Conservation (phyloP, 1,140 invertebrate species). For the Trichogramma pretiosum region DNA sequence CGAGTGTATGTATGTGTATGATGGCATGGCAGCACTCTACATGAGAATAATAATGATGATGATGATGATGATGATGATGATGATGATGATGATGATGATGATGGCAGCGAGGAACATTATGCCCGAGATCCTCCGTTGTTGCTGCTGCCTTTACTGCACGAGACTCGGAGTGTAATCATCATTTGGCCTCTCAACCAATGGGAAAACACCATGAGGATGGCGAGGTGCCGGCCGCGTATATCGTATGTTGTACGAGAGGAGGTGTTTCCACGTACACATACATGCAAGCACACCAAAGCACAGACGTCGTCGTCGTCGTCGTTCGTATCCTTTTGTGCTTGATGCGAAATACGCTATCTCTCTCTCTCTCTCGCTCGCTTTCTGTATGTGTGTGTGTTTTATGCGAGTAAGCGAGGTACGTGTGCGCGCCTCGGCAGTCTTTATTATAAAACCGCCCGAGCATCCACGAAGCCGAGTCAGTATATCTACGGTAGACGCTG, state of each 20-base stretch:
- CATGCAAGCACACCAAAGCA: too few species aligned
- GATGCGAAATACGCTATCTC: constrained; percentile 1
- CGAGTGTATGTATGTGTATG: background rate
- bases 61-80: constrained; percentile 17
- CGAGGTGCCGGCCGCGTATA: too few species aligned
- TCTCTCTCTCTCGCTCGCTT: background rate
- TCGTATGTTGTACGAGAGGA: too few species aligned
- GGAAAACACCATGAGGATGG: constrained; percentile 23
- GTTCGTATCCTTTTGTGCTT: too few species aligned
- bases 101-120: constrained; percentile 17
- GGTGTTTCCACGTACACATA: too few species aligned
- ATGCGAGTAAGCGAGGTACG: too few species aligned
- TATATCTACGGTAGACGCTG: background rate
- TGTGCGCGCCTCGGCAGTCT: background rate
- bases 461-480: constrained; percentile 1
- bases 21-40: too few species aligned
- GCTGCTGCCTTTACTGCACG: too few species aligned
- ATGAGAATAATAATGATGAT: constrained; percentile 3
- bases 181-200: constrained; percentile 26
- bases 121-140: constrained; percentile 16
- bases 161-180: constrained; percentile 26
- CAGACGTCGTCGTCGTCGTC: too few species aligned
- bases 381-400: background rate
- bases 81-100: constrained; percentile 21
- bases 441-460: constrained; percentile 9